phyloP scores from a whole-genome alignment of 2,888 invertebrate genomes.

The Volucella inanis region DNA sequence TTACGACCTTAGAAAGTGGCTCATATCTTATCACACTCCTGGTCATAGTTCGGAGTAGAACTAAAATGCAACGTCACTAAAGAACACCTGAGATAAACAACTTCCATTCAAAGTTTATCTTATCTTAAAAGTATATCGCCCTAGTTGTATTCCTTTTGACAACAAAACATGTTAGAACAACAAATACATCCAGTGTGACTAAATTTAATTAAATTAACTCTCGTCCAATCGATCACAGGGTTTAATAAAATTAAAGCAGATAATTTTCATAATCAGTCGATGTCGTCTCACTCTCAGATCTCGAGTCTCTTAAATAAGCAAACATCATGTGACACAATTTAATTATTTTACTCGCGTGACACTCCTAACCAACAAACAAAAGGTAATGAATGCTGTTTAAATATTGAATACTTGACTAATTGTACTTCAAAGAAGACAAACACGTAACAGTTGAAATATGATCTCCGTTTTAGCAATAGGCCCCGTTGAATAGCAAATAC shows the following conservation, averaged over 20 bases:
- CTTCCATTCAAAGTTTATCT: neutral
- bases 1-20: too few relatives aligned
- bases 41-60: too few relatives aligned
- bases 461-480: neutral
- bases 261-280: conserved; percentile 6
- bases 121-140: neutral
- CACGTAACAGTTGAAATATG: conserved; percentile 15
- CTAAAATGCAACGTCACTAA: too few relatives aligned
- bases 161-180: neutral
- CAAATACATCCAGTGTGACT: neutral
- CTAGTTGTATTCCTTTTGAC: too few relatives aligned
- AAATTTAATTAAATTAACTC: conserved; percentile 12
- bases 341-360: conserved; percentile 33
- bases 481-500: neutral
- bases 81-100: too few relatives aligned
- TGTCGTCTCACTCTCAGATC: neutral
- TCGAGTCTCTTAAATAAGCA: neutral
- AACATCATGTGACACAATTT: conserved; percentile 26
- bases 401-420: conserved; percentile 2
- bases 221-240: neutral
- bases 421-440: conserved; percentile 30
- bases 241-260: conserved; percentile 13
- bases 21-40: too few relatives aligned
- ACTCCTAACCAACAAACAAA: neutral
- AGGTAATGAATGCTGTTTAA: conserved; percentile 11